Conservation (phyloP, 2,888 invertebrate genomes). For the Pecten maximus region DNA sequence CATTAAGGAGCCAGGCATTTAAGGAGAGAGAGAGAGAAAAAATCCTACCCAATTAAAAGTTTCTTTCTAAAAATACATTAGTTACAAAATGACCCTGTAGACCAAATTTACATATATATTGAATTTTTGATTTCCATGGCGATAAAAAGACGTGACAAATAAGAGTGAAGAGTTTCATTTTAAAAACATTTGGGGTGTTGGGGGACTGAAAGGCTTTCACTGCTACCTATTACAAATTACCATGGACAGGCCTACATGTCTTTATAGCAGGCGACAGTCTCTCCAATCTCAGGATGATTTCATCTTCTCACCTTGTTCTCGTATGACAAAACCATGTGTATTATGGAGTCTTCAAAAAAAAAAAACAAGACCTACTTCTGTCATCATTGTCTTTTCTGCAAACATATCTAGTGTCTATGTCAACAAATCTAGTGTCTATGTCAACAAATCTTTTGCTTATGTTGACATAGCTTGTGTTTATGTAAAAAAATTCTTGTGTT, state of each 20-base stretch:
- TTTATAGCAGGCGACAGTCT: slow-evolving; percentile 4
- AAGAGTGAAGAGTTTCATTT: slow-evolving; percentile 33
- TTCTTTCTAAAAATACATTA: slow-evolving; percentile 35
- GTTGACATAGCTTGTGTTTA: too few relatives aligned
- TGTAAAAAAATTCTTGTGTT: too few relatives aligned
- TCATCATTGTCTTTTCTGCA: not conserved
- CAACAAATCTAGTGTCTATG: not conserved
- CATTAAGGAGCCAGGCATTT: slow-evolving; percentile 21
- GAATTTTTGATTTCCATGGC: slow-evolving; percentile 35
- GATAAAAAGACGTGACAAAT: slow-evolving; percentile 33
- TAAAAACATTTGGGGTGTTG: slow-evolving; percentile 30
- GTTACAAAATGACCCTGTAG: slow-evolving; percentile 24
- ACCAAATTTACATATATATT: slow-evolving; percentile 35
- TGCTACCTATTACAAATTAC: slow-evolving; percentile 28
- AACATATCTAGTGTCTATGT: not conserved
- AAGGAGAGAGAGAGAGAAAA: not conserved
- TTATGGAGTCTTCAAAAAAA: not conserved
- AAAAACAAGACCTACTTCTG: not conserved
- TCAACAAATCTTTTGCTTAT: too few relatives aligned
- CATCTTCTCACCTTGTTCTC: not conserved
- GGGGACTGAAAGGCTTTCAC: not conserved
- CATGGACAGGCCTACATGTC: slow-evolving; percentile 1
- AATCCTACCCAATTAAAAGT: slow-evolving; percentile 21
- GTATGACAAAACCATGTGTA: not conserved
- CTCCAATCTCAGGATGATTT: not conserved